phyloP scores from a whole-genome alignment of 2,888 invertebrate genomes.

The Blomia tropicalis region DNA sequence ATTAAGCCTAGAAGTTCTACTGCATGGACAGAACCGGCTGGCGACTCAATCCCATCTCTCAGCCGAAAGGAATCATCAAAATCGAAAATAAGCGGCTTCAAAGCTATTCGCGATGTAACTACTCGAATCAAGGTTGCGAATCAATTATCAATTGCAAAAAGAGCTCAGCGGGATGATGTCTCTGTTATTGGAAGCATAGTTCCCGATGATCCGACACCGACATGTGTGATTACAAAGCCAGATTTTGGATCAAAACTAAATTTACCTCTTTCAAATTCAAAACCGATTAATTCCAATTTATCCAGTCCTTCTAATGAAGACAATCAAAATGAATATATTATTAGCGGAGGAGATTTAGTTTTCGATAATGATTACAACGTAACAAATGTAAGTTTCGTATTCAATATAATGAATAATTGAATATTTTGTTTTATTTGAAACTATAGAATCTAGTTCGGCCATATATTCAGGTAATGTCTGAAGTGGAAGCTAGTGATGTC shows the following conservation, averaged over 20 bases:
- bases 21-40: background rate
- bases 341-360: conserved; percentile 7
- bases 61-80: background rate
- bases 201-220: background rate
- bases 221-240: background rate
- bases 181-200: background rate
- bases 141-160: conserved; percentile 1
- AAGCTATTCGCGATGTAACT: background rate
- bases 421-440: background rate
- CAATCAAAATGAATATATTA: background rate
- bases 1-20: background rate
- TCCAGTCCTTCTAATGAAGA: background rate
- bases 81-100: background rate
- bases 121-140: background rate
- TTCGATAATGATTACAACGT: conserved; percentile 7
- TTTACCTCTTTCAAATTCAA: background rate
- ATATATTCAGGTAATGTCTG: conserved; percentile 28
- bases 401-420: background rate
- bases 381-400: background rate
- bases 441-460: conserved; percentile 23
- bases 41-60: background rate
- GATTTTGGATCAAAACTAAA: background rate
- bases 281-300: background rate
- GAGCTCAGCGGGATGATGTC: background rate
- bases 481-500: conserved; percentile 28